Conservation (phyloP, 2,113 vertebrate species). For the Cottus gobio region DNA sequence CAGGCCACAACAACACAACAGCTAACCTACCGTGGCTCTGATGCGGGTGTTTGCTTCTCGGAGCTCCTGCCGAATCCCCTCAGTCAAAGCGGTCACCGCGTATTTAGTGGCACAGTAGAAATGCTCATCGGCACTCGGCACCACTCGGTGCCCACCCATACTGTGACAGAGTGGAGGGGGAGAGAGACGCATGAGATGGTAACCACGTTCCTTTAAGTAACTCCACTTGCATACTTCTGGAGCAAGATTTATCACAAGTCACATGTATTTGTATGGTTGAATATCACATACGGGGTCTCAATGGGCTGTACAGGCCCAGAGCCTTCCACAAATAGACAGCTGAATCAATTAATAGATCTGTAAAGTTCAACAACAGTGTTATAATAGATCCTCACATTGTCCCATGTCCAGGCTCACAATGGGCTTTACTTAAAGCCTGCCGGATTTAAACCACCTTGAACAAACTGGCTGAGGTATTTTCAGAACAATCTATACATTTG, state of each 20-base stretch:
- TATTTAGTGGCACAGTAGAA: slow-evolving; percentile 97
- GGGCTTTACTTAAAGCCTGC: slow-evolving; percentile 16
- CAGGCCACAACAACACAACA: not conserved
- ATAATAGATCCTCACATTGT: not conserved
- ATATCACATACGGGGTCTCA: not conserved
- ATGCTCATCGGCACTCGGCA: slow-evolving; percentile 85
- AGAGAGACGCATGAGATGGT: not conserved
- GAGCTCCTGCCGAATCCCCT: slow-evolving; percentile 94
- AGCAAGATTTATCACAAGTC: not conserved
- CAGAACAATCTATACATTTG: slow-evolving; percentile 1
- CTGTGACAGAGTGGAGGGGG: slow-evolving; percentile 70
- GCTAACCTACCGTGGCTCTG: slow-evolving; percentile 89
- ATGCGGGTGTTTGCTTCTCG: slow-evolving; percentile 92
- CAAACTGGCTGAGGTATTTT: slow-evolving; percentile 10
- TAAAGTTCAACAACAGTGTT: not conserved
- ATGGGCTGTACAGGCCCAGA: not conserved
- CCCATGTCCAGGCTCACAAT: not conserved
- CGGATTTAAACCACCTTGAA: slow-evolving; percentile 14
- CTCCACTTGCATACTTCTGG: not conserved
- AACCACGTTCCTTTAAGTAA: not conserved
- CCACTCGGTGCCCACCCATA: slow-evolving; percentile 91
- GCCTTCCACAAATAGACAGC: not conserved
- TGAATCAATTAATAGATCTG: not conserved
- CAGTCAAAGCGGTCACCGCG: slow-evolving; percentile 92
- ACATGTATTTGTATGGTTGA: not conserved